phyloP scores from a whole-genome alignment of 2,113 vertebrate species.

The Phalacrocorax pelagicus region DNA sequence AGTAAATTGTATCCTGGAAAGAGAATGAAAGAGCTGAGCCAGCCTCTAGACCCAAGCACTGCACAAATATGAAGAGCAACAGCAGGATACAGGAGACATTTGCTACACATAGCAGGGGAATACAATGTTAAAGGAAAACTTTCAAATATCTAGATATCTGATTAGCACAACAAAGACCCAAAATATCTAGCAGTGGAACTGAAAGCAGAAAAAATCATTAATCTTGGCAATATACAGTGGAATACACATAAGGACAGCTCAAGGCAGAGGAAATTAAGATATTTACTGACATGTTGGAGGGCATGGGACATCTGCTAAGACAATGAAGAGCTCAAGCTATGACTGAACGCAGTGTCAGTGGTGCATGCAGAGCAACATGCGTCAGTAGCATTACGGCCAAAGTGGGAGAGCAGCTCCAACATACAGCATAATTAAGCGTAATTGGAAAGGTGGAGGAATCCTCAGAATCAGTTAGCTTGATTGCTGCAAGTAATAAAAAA shows the following conservation, averaged over 20 bases:
- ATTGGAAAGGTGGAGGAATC: constrained; percentile 45
- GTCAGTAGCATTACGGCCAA: not conserved
- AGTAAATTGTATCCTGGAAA: not conserved
- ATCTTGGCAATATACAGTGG: not conserved
- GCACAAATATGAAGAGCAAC: not conserved
- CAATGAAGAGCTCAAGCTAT: not conserved
- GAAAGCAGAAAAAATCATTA: not conserved
- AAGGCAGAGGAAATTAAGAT: not conserved
- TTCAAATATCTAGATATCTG: not conserved
- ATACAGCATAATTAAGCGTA: constrained; percentile 6
- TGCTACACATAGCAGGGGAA: not conserved
- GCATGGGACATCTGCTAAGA: not conserved
- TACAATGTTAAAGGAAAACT: not conserved
- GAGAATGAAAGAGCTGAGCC: not conserved
- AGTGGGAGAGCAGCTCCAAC: constrained; percentile 15
- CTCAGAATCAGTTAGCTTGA: not conserved
- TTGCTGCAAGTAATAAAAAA: constrained; percentile 15
- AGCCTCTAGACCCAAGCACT: not conserved
- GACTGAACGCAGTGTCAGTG: not conserved
- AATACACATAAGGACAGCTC: not conserved
- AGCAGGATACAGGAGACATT: not conserved
- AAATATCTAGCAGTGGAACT: not conserved
- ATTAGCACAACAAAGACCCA: not conserved
- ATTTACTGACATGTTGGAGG: not conserved
- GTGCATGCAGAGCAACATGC: not conserved